Percentiles rank a stretch among this genome's conserved stretches.
Evolutionary conservation across 2,888 invertebrate genomes (phyloP).

Genomic region (Monochamus alternatus): DNA sequence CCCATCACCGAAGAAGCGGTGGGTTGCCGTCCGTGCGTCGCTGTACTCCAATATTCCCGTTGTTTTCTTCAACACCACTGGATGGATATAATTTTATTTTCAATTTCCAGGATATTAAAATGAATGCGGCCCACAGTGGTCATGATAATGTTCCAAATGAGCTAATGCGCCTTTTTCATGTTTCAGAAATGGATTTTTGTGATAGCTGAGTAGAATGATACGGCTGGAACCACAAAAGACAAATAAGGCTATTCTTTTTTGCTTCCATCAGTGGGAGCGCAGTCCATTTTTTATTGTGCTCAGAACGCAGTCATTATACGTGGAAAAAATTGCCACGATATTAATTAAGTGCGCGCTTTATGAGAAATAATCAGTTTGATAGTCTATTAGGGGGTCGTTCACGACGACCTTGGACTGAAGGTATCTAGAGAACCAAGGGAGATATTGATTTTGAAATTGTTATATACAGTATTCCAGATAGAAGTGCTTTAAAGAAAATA

Average conservation of each 20-base stretch:
- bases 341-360: too few relatives aligned
- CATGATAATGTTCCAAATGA: conserved; percentile 9
- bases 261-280: neutral
- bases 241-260: conserved; percentile 5
- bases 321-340: neutral
- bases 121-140: neutral
- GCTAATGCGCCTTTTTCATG: conserved; percentile 13
- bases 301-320: neutral
- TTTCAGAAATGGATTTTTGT: conserved; percentile 6
- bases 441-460: too few relatives aligned
- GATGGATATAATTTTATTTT: conserved; percentile 12
- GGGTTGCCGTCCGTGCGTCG: neutral
- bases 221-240: conserved; percentile 8
- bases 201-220: conserved; percentile 1
- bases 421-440: too few relatives aligned
- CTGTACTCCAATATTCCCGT: neutral
- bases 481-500: too few relatives aligned
- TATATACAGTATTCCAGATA: too few relatives aligned
- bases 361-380: too few relatives aligned
- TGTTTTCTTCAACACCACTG: neutral
- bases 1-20: neutral
- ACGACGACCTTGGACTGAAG: too few relatives aligned
- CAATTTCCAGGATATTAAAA: conserved; percentile 10
- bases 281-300: neutral
- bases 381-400: too few relatives aligned